phyloP scores from a whole-genome alignment of 1,140 invertebrate species.

The Drosophila pandora region DNA sequence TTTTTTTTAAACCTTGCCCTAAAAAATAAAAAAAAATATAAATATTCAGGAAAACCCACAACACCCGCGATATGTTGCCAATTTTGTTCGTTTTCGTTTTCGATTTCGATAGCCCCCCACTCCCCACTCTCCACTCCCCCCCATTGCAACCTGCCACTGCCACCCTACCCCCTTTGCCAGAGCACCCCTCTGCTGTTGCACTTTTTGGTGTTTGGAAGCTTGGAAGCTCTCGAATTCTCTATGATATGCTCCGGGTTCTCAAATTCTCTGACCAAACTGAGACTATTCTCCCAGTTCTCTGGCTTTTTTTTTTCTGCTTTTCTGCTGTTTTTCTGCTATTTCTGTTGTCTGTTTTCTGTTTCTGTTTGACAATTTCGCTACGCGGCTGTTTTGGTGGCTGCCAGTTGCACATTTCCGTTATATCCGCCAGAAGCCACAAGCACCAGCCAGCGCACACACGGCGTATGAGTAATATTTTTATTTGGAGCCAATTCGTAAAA shows the following conservation, averaged over 20 bases:
- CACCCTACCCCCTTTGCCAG: too few relatives aligned
- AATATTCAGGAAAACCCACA: too few relatives aligned
- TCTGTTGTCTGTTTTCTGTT: slow-evolving; percentile 4
- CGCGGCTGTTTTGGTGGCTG: slow-evolving; percentile 61
- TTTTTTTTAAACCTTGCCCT: background rate
- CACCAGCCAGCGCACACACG: slow-evolving; percentile 40
- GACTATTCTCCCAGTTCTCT: slow-evolving; percentile 4
- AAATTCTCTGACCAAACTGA: background rate
- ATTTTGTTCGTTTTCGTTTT: slow-evolving; percentile 32
- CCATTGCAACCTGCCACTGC: background rate
- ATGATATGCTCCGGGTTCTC: slow-evolving; percentile 12
- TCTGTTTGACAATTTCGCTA: slow-evolving; percentile 69
- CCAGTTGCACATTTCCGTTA: slow-evolving; percentile 81
- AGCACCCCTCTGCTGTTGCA: background rate
- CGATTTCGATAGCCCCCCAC: slow-evolving; percentile 20
- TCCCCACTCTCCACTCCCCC: background rate
- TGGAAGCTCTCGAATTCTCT: slow-evolving; percentile 21
- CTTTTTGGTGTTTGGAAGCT: slow-evolving; percentile 1
- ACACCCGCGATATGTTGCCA: slow-evolving; percentile 5
- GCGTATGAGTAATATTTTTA: slow-evolving; percentile 45
- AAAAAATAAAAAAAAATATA: background rate
- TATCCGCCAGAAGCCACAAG: slow-evolving; percentile 62
- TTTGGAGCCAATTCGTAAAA: slow-evolving; percentile 7
- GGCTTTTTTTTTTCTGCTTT: slow-evolving; percentile 2
- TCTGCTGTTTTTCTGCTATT: background rate